Conservation (phyloP, 2,797 vertebrate species). For the Hipposideros larvatus region DNA sequence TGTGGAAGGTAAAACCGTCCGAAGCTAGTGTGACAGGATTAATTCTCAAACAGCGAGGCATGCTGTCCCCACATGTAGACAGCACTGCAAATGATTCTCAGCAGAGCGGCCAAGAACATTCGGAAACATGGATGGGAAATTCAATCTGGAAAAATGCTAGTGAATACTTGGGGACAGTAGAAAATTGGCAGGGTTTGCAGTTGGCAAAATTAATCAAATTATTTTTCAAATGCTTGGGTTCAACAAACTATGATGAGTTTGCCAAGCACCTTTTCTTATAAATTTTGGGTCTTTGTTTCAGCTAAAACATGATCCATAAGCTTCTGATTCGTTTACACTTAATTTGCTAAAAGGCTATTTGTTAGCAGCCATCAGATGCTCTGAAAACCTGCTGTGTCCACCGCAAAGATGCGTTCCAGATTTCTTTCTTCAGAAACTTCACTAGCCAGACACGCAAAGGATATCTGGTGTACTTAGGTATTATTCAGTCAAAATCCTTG, state of each 20-base stretch:
- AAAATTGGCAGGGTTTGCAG: constrained; percentile 68
- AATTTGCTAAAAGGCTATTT: constrained; percentile 56
- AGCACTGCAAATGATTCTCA: constrained; percentile 17
- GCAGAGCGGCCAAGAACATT: constrained; percentile 66
- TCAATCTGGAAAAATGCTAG: constrained; percentile 64
- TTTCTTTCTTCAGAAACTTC: background rate
- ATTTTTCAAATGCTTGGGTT: constrained; percentile 74
- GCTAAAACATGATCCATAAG: constrained; percentile 38
- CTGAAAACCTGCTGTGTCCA: background rate
- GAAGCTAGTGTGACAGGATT: constrained; percentile 17
- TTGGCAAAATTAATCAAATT: constrained; percentile 75
- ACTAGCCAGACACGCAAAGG: background rate
- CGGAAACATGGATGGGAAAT: constrained; percentile 68
- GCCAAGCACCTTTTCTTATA: constrained; percentile 65
- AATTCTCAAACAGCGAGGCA: background rate
- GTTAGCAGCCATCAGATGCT: constrained; percentile 4
- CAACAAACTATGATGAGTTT: constrained; percentile 60
- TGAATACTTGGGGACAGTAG: constrained; percentile 53
- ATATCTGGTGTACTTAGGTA: background rate
- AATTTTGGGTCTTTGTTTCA: constrained; percentile 59
- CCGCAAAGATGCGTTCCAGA: background rate
- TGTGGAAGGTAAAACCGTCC: background rate
- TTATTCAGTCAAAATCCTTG: background rate
- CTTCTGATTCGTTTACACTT: constrained; percentile 55
- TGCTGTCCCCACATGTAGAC: background rate